These are phyloP conservation scores for Cerastis leucographa DNA, from an alignment of 2,888 invertebrate genomes.

Conservation along the genomic window DNA sequence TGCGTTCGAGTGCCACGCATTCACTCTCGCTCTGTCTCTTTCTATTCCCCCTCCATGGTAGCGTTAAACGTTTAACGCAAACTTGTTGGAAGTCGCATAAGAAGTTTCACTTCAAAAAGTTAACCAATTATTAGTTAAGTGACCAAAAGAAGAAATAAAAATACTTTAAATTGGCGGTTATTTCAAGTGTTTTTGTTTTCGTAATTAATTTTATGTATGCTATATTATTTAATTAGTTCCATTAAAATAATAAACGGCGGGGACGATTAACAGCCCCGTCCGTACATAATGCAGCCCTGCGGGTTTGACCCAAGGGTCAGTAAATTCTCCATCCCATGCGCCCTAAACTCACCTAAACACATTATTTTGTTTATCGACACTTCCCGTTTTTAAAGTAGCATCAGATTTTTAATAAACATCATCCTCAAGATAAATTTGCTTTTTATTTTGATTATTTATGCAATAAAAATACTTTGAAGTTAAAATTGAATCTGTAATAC, in stretches of 20 bases:
- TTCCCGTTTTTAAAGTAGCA: constrained; percentile 4
- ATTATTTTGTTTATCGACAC: constrained; percentile 43
- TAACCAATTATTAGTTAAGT: constrained; percentile 3
- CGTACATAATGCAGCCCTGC: constrained; percentile 62
- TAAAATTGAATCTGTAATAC: neutral
- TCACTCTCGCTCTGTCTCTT: too few species aligned
- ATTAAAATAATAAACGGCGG: constrained; percentile 62
- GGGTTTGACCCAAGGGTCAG: constrained; percentile 51
- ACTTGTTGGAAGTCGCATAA: too few species aligned
- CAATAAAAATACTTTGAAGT: neutral
- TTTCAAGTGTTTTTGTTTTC: constrained; percentile 11
- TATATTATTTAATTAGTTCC: constrained; percentile 53
- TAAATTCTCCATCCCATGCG: constrained; percentile 51
- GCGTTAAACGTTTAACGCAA: too few species aligned
- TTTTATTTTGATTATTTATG: neutral
- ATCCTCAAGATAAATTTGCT: neutral
- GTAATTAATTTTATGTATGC: constrained; percentile 24
- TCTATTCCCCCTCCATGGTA: too few species aligned
- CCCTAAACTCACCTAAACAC: constrained; percentile 36
- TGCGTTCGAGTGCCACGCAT: too few species aligned
- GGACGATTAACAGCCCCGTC: constrained; percentile 53
- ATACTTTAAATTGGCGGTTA: constrained; percentile 25
- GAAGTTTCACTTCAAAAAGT: too few species aligned
- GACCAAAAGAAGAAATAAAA: neutral
- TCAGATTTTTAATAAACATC: neutral